Evolutionary conservation across 2,797 vertebrate genomes (phyloP).

Genomic region (Muscicapa comitata): DNA sequence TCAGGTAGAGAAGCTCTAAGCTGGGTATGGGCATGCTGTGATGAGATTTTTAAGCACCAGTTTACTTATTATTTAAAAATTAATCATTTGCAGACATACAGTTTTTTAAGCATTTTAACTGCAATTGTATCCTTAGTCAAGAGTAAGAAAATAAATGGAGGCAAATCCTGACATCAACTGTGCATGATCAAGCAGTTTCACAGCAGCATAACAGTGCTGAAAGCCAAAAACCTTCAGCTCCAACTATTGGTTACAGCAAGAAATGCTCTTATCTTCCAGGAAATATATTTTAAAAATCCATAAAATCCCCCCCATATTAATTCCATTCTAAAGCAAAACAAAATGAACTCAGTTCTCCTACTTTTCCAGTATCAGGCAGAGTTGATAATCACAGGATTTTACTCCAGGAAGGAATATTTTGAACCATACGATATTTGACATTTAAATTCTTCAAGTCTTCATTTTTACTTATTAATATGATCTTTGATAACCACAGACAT

Average conservation of each 20-base stretch:
- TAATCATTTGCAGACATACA: neutral
- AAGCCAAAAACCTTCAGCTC: slow-evolving; percentile 32
- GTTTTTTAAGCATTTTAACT: neutral
- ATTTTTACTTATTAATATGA: neutral
- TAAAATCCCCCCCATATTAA: neutral
- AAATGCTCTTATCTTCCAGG: neutral
- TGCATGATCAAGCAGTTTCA: neutral
- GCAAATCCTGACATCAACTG: slow-evolving; percentile 42
- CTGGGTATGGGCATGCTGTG: neutral
- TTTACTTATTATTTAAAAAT: neutral
- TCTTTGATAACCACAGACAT: slow-evolving; percentile 26
- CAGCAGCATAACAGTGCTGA: neutral
- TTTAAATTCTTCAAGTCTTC: slow-evolving; percentile 8
- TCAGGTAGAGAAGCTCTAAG: neutral
- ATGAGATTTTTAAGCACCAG: neutral
- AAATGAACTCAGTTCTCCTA: neutral
- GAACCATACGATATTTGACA: neutral
- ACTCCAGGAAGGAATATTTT: slow-evolving; percentile 19
- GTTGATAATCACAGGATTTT: slow-evolving; percentile 48
- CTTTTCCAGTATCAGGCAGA: slow-evolving; percentile 32
- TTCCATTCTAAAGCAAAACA: slow-evolving; percentile 1
- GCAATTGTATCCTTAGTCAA: neutral
- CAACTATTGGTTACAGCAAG: neutral
- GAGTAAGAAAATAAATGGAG: neutral
- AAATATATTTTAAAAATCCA: neutral